These are phyloP conservation scores for Danio rerio DNA, from an alignment of 2,113 vertebrate species.

Conservation along the genomic window DNA sequence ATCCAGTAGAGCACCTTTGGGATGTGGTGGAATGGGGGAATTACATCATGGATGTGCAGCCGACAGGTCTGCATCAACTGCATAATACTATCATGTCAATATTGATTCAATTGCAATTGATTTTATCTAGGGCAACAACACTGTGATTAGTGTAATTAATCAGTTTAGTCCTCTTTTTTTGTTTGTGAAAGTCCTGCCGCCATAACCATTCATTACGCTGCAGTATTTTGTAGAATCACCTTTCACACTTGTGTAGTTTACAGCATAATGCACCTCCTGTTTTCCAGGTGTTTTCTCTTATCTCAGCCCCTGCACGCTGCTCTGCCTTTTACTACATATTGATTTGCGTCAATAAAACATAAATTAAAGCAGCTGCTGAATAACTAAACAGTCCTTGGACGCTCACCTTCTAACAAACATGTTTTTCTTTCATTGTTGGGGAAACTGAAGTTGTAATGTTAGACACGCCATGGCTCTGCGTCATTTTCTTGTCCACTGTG, in stretches of 20 bases:
- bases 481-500: conserved; percentile 36
- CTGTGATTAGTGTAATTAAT: neutral
- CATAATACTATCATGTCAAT: too few species aligned
- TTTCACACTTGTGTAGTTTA: neutral
- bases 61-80: too few species aligned
- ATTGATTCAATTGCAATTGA: too few species aligned
- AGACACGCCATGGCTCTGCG: conserved; percentile 19
- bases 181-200: neutral
- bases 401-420: conserved; percentile 1
- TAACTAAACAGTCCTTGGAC: conserved; percentile 8
- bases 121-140: neutral
- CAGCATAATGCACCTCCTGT: neutral
- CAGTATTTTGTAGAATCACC: neutral
- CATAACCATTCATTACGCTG: neutral
- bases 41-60: too few species aligned
- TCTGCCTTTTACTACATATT: conserved; percentile 48
- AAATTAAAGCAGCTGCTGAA: conserved; percentile 26
- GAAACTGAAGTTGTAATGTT: neutral
- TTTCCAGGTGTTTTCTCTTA: conserved; percentile 20
- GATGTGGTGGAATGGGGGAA: too few species aligned
- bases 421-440: neutral
- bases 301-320: conserved; percentile 40
- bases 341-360: conserved; percentile 35
- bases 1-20: too few species aligned
- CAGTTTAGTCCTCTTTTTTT: neutral